Evolutionary conservation across 2,888 invertebrate genomes (phyloP), one percentile per base, ranked within the genome.

Genomic region (Cosmorhoe ocellata): DNA sequence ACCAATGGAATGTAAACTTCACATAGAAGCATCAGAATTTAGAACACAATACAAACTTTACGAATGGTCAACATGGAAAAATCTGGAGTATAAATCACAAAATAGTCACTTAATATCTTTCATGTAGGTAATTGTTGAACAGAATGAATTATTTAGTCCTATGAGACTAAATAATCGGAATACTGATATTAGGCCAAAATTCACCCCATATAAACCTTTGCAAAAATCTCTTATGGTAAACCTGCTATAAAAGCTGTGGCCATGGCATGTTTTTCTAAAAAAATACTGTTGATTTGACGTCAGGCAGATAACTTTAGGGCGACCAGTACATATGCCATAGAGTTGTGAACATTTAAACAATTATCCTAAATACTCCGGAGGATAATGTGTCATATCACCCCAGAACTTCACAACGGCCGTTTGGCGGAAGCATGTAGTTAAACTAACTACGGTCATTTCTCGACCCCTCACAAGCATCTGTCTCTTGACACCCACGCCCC

Each of bases 401-500:
- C 57, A 59, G 64, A 61, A 45, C 59, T 51, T 52, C 58, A 62
- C 69, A 68, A 71, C 71, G 69, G 67, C 57, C 69, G 67, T 73
- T 75, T 74, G 71, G 67, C 88, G 88, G 88, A 89, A 87, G 86
- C 81, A 64, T 69, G 73, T 79, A 85, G 87, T 89, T 89, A 85
- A 82, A 76, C 76, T 77, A 83, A 81, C 79, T 76, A 76, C 82
- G 84, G 86, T 85, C 84, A 87, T 75, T 52, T 72, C 72, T 69
- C 77, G 81, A 74, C 79, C 82, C 77, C 75, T 70, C 36, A 49
- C 61, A 56, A 66, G 66, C 80, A 79, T 77, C 77, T 79, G 79
- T 79, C 76, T 71, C 63, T 68, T 72, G 61, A 75, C 81, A 78
- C 86, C 84, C 67, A 87, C 87, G 75, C 77, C 64, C 68, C 63